Evolutionary conservation across 2,888 invertebrate species (phyloP), one percentile per base, ranked within the genome.

Genomic region (Pseudococcus longispinus): DNA sequence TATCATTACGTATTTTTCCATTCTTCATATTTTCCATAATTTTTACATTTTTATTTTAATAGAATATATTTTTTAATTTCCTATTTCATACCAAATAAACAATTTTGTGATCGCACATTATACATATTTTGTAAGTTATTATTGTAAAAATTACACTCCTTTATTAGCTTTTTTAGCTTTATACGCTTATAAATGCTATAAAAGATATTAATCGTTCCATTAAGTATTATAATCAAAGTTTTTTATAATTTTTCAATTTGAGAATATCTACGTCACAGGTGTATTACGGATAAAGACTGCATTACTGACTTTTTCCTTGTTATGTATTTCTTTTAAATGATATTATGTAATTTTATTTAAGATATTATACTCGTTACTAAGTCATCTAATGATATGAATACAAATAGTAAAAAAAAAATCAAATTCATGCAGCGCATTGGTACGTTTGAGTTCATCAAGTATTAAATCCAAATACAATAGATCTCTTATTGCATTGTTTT

Each of bases 1-100:
- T 37, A 80, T 86, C 29, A 51, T 86, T 80, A 32, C 23, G 42
- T 82, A 82, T 20, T 74, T 77, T 86, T 84, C 60, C 84, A 55
- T 60, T 60, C 60, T 55, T 83, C 83, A 29, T 26, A 44, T 83
- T 84, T 83, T 46, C 42, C 83, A 83, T 83, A 55, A 84, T 84
- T 84, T 84, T 46, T 55, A 55, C 60, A n/a, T 37, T 55, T 55
- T 20, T 55, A 46, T 51, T 83, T 46, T 83, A 46, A 83, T 46
- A 46, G 26, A 29, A 26, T 23, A 46, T 44, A 55, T 55, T n/a
- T 84, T 60, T 60, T 32, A n/a, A 83, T 83, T 83, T 83, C 44
- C 23, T 26, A 26, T 26, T 20, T 51, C 23, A 11, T 82, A 83
- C 83, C 44, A 80, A 80, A 80, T 80, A 80, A 42, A 20, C 77